Percentiles rank a stretch among this genome's conserved stretches.
phyloP scores from a whole-genome alignment of 2,113 vertebrate species.

The Phyllostomus discolor region DNA sequence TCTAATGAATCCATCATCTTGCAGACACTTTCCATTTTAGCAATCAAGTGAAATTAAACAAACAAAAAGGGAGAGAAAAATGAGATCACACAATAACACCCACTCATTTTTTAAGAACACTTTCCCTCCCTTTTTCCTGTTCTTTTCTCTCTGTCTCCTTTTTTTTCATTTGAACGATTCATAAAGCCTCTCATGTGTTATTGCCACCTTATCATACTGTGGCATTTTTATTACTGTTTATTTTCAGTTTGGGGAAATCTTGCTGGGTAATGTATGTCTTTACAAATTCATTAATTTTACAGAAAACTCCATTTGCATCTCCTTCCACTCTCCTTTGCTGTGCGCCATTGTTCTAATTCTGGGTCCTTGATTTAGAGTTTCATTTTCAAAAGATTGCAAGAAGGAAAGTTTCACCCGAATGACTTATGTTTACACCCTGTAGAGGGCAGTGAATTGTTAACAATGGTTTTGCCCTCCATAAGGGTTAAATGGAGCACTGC shows the following conservation, averaged over 20 bases:
- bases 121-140: neutral
- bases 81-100: slow-evolving; percentile 43
- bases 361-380: slow-evolving; percentile 41
- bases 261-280: slow-evolving; percentile 60
- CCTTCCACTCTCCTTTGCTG: neutral
- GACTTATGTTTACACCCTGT: neutral
- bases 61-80: slow-evolving; percentile 60
- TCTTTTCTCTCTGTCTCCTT: neutral
- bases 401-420: neutral
- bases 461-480: neutral
- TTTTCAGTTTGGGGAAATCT: slow-evolving; percentile 75
- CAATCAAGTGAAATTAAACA: slow-evolving; percentile 74
- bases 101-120: slow-evolving; percentile 66
- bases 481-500: slow-evolving; percentile 8
- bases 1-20: slow-evolving; percentile 79
- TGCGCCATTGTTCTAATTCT: slow-evolving; percentile 62
- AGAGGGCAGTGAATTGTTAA: slow-evolving; percentile 32
- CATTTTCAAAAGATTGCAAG: slow-evolving; percentile 44
- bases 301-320: slow-evolving; percentile 72
- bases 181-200: slow-evolving; percentile 73
- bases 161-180: slow-evolving; percentile 43
- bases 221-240: slow-evolving; percentile 78
- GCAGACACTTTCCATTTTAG: slow-evolving; percentile 54
- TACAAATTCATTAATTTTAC: slow-evolving; percentile 77
- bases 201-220: slow-evolving; percentile 72